Percentiles rank a stretch among this genome's conserved stretches.
phyloP scores from a whole-genome alignment of 1,140 invertebrate genomes.

The Scaptomyza montana region DNA sequence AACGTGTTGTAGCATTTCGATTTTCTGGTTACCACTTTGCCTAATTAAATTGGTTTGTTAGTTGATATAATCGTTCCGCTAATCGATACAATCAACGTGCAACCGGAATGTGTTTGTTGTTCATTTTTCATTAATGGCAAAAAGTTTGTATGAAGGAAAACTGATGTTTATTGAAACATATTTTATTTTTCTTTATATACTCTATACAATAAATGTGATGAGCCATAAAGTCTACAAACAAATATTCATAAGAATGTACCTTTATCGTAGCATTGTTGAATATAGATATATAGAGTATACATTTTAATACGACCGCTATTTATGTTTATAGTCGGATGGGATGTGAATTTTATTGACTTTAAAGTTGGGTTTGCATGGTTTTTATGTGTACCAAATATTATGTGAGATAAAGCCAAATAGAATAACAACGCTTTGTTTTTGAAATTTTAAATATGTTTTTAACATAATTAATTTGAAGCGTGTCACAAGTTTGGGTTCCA shows the following conservation, averaged over 20 bases:
- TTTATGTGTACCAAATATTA: conserved; percentile 24
- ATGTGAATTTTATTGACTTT: conserved; percentile 32
- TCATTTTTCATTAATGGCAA: conserved; percentile 12
- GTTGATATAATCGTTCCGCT: conserved; percentile 28
- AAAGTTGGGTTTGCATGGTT: conserved; percentile 29
- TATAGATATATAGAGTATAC: not conserved
- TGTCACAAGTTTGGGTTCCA: not conserved
- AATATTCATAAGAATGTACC: conserved; percentile 1
- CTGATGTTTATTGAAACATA: conserved; percentile 30
- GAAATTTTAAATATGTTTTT: conserved; percentile 26
- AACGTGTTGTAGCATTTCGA: not conserved
- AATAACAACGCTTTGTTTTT: conserved; percentile 22
- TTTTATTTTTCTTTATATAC: conserved; percentile 17
- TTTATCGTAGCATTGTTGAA: no score
- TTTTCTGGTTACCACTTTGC: conserved; percentile 48
- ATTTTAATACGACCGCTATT: not conserved
- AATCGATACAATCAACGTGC: conserved; percentile 67
- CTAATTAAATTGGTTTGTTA: conserved; percentile 59
- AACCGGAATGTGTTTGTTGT: conserved; percentile 29
- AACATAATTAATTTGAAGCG: conserved; percentile 20
- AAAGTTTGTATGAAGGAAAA: conserved; percentile 11
- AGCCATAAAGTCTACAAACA: no score
- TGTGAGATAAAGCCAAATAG: conserved; percentile 23
- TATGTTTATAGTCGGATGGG: not conserved
- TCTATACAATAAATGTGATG: conserved; percentile 25